Conservation (phyloP, 1,140 invertebrate genomes). For the Conopomorpha cramerella region DNA sequence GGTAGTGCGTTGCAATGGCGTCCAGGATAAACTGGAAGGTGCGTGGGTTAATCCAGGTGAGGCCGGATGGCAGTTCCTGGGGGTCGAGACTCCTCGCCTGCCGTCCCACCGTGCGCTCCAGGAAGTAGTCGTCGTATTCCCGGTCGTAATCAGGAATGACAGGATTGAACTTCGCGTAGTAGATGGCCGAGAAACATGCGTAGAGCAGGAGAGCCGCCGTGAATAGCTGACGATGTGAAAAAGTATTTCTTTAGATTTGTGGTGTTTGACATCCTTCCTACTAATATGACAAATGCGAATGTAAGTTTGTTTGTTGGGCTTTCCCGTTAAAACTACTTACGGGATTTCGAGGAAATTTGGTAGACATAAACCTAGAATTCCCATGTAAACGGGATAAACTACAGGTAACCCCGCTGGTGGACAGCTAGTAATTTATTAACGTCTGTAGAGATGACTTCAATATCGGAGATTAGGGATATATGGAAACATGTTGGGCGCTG, state of each 20-base stretch:
- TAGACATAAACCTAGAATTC: too few species aligned
- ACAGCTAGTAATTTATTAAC: too few species aligned
- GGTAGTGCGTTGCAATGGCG: slow-evolving; percentile 38
- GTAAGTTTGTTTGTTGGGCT: too few species aligned
- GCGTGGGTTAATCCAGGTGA: slow-evolving; percentile 43
- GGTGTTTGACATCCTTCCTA: too few species aligned
- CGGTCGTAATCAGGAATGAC: slow-evolving; percentile 72
- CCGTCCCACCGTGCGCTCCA: slow-evolving; percentile 56
- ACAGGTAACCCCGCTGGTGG: too few species aligned
- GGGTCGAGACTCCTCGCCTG: slow-evolving; percentile 43
- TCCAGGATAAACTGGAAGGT: slow-evolving; percentile 54
- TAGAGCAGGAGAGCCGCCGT: slow-evolving; percentile 79
- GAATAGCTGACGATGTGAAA: slow-evolving; percentile 65
- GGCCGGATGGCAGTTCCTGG: slow-evolving; percentile 34
- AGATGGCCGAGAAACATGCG: slow-evolving; percentile 80
- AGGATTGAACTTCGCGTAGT: slow-evolving; percentile 84
- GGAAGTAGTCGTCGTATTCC: slow-evolving; percentile 71
- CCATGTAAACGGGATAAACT: too few species aligned
- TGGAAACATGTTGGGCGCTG: too few species aligned
- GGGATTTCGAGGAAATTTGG: too few species aligned
- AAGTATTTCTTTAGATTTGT: not conserved
- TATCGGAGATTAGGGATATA: too few species aligned
- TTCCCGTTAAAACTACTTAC: too few species aligned
- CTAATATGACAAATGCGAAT: too few species aligned
- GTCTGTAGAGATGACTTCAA: too few species aligned